phyloP scores from a whole-genome alignment of 1,140 invertebrate species.

The Zelostemma sp. region DNA sequence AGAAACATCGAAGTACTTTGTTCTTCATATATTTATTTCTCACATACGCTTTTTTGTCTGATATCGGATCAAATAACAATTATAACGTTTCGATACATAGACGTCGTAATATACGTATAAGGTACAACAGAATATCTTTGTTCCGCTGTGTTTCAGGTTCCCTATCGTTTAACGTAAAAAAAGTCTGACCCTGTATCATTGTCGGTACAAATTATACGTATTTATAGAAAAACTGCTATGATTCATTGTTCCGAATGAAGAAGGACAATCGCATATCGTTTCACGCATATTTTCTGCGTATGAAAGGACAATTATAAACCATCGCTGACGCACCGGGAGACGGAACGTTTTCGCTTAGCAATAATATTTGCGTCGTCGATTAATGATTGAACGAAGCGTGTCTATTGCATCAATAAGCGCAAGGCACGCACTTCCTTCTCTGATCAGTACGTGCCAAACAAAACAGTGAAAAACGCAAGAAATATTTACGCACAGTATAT shows the following conservation, averaged over 20 bases:
- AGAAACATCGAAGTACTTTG: too few relatives aligned
- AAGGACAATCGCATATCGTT: conserved; percentile 1
- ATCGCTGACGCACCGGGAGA: background rate
- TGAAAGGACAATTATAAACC: background rate
- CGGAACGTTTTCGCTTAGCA: conserved; percentile 4
- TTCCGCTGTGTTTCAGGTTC: conserved; percentile 17
- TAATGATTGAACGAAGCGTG: conserved; percentile 1
- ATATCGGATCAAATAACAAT: conserved; percentile 31
- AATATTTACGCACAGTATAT: conserved; percentile 50
- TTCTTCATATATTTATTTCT: conserved; percentile 44
- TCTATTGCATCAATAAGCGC: conserved; percentile 11
- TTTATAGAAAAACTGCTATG: background rate
- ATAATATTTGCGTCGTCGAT: background rate
- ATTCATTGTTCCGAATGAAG: background rate
- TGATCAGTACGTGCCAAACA: conserved; percentile 14
- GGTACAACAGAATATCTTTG: conserved; percentile 25
- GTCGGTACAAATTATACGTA: conserved; percentile 17
- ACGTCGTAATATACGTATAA: conserved; percentile 22
- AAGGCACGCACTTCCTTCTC: conserved; percentile 1
- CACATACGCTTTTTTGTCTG: conserved; percentile 34
- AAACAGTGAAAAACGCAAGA: conserved; percentile 25
- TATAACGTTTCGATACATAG: conserved; percentile 29
- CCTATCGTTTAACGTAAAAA: conserved; percentile 19
- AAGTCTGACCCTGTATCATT: conserved; percentile 43
- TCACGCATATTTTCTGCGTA: background rate